These are phyloP conservation scores for Psittacula derbiana DNA, from an alignment of 2,797 vertebrate genomes.

Conservation along the genomic window DNA sequence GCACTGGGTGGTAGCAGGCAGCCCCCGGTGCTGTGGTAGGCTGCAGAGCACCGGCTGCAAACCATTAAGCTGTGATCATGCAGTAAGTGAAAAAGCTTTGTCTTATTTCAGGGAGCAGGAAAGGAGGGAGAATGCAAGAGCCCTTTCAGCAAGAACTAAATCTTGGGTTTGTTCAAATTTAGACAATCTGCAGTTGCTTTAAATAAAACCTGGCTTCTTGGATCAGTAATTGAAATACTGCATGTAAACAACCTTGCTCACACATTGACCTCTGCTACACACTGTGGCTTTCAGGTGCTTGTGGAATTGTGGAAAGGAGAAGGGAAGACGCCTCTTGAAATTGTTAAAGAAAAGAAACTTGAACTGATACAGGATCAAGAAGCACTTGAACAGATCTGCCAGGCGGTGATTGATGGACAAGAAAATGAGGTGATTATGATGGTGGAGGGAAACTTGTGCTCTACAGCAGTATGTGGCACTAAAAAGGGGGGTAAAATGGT, in stretches of 20 bases:
- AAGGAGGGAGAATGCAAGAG: not conserved
- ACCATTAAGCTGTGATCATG: not conserved
- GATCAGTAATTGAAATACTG: not conserved
- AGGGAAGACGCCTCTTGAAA: constrained; percentile 81
- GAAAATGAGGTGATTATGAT: constrained; percentile 82
- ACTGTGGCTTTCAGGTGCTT: constrained; percentile 82
- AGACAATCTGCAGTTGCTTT: not conserved
- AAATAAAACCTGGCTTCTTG: not conserved
- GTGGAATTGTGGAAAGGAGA: constrained; percentile 86
- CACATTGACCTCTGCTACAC: not conserved
- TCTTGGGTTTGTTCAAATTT: not conserved
- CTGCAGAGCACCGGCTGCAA: accelerated
- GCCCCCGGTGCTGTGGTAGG: accelerated
- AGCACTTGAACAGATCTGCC: constrained; percentile 86
- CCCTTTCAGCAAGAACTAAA: not conserved
- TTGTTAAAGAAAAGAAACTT: constrained; percentile 86
- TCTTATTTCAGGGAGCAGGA: not conserved
- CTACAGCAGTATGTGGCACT: not conserved
- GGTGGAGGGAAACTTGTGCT: not conserved
- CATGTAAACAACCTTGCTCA: not conserved
- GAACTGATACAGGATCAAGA: constrained; percentile 80
- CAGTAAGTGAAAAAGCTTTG: not conserved
- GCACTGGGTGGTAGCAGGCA: accelerated
- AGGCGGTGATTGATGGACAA: constrained; percentile 82
- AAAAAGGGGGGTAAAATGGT: constrained; percentile 3